These are phyloP conservation scores for Epicauta chinensis DNA, from an alignment of 1,140 invertebrate species.

Conservation along the genomic window DNA sequence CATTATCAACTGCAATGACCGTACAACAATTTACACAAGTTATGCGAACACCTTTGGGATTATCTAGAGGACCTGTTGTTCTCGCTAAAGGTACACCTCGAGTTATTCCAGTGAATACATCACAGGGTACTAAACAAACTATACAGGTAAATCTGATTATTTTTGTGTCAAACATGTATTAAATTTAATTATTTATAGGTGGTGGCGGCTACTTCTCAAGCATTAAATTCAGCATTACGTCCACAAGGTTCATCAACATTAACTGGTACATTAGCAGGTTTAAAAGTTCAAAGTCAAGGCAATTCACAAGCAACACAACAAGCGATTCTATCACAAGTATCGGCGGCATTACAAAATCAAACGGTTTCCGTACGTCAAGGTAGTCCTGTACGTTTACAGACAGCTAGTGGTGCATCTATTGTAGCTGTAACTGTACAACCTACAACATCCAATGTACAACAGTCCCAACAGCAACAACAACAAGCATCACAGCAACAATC, in stretches of 20 bases:
- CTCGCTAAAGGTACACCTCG: conserved; percentile 36
- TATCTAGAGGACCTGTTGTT: conserved; percentile 37
- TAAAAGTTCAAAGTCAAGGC: conserved; percentile 44
- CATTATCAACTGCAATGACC: conserved; percentile 57
- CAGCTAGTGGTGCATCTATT: conserved; percentile 43
- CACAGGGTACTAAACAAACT: conserved; percentile 36
- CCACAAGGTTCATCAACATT: conserved; percentile 41
- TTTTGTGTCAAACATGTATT: conserved; percentile 5
- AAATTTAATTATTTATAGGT: conserved; percentile 35
- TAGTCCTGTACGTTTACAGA: conserved; percentile 47
- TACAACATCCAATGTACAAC: conserved; percentile 17
- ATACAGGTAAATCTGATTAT: conserved; percentile 43
- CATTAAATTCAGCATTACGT: conserved; percentile 43
- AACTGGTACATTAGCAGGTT: conserved; percentile 39
- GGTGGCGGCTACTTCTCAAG: conserved; percentile 46
- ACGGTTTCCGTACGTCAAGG: conserved; percentile 37
- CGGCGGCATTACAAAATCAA: conserved; percentile 44
- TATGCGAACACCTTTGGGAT: conserved; percentile 55
- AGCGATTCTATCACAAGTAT: conserved; percentile 42
- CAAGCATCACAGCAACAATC: conserved; percentile 3
- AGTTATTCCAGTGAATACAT: conserved; percentile 40
- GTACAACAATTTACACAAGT: conserved; percentile 74
- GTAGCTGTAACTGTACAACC: conserved; percentile 46
- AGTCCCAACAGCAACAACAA: background rate
- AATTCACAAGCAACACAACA: conserved; percentile 40